These are phyloP conservation scores for Drosophila bifasciata DNA, from an alignment of 1,140 invertebrate species.

Conservation along the genomic window DNA sequence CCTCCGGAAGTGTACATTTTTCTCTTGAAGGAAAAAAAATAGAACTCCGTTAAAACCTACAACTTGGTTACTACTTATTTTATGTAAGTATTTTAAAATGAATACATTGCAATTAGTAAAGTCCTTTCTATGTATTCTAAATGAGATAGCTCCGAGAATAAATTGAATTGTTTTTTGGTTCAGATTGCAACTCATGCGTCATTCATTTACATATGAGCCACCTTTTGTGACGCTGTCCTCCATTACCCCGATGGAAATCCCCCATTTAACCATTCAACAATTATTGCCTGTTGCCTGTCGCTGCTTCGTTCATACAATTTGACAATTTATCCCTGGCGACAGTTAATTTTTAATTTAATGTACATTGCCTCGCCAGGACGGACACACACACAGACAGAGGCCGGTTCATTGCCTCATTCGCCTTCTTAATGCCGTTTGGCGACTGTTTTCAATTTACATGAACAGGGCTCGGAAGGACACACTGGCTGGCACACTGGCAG, in stretches of 20 bases:
- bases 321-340: constrained; percentile 65
- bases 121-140: no score
- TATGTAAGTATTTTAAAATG: no score
- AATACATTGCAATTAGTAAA: no score
- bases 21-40: no score
- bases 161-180: no score
- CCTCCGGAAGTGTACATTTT: no score
- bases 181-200: no score
- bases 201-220: constrained; percentile 17
- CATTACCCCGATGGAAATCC: constrained; percentile 5
- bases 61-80: no score
- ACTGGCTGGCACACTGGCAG: neutral
- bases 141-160: no score
- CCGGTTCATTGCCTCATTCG: constrained; percentile 59
- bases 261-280: constrained; percentile 24
- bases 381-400: constrained; percentile 20
- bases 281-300: constrained; percentile 20
- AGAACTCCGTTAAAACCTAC: no score
- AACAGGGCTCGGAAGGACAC: constrained; percentile 53
- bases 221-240: neutral
- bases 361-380: constrained; percentile 36
- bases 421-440: constrained; percentile 72
- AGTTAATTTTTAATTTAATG: constrained; percentile 79
- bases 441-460: constrained; percentile 77
- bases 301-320: constrained; percentile 61